Conservation (phyloP, 2,113 vertebrate species). For the Naja naja region DNA sequence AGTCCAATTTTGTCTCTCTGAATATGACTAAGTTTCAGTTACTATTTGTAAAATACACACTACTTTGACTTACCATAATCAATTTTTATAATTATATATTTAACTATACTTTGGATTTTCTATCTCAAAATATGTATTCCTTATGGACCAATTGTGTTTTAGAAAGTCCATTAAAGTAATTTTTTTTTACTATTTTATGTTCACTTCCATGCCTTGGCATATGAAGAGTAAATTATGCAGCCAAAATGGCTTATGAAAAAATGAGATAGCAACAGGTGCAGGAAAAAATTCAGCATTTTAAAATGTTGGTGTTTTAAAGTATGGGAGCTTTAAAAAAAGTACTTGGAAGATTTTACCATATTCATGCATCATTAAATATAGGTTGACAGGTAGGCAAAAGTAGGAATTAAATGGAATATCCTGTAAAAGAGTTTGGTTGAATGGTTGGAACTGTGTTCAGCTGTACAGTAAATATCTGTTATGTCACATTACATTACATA, state of each 20-base stretch:
- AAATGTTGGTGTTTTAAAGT: neutral
- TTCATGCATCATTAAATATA: neutral
- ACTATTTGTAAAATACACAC: neutral
- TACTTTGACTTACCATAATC: neutral
- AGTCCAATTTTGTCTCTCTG: neutral
- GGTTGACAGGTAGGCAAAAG: neutral
- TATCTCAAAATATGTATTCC: neutral
- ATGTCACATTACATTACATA: neutral
- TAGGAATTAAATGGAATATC: neutral
- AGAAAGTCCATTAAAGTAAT: constrained; percentile 40
- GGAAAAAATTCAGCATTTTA: neutral
- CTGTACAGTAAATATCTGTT: neutral
- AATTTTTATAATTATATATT: neutral
- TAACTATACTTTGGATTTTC: neutral
- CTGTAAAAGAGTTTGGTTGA: neutral
- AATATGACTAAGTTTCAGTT: neutral
- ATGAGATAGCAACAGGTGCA: neutral
- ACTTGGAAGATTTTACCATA: neutral
- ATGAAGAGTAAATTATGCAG: neutral
- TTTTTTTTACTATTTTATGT: constrained; percentile 36
- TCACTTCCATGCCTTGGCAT: constrained; percentile 31
- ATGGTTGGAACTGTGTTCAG: neutral
- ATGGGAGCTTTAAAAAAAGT: neutral
- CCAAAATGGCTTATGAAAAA: neutral
- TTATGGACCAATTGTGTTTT: neutral